These are phyloP conservation scores for Chymomyza costata DNA, from an alignment of 1,140 invertebrate genomes.

Conservation along the genomic window DNA sequence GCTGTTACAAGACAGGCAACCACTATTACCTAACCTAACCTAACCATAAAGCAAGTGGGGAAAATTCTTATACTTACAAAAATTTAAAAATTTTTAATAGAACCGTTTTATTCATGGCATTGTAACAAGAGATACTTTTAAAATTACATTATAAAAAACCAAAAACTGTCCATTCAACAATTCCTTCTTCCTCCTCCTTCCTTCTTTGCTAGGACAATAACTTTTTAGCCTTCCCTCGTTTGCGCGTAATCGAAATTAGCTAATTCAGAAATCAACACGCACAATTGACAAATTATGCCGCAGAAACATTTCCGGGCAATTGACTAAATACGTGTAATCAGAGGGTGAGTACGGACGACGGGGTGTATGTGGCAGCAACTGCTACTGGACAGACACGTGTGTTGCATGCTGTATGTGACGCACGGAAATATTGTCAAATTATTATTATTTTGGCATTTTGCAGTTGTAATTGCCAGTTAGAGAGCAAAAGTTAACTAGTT, in stretches of 20 bases:
- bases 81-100: too few relatives aligned
- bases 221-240: too few relatives aligned
- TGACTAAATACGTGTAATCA: constrained; percentile 47
- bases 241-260: constrained; percentile 72
- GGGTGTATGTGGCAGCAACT: background rate
- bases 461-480: constrained; percentile 22
- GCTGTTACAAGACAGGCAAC: too few relatives aligned
- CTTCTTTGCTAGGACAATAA: too few relatives aligned
- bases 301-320: constrained; percentile 69
- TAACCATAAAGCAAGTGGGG: too few relatives aligned
- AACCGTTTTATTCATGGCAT: too few relatives aligned
- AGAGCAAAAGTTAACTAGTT: constrained; percentile 49
- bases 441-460: constrained; percentile 37
- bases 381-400: constrained; percentile 39
- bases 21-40: too few relatives aligned
- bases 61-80: too few relatives aligned
- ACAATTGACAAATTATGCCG: constrained; percentile 72
- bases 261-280: constrained; percentile 72
- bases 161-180: too few relatives aligned
- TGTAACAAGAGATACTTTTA: too few relatives aligned
- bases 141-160: too few relatives aligned
- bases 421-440: constrained; percentile 57
- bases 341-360: constrained; percentile 11
- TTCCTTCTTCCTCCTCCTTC: too few relatives aligned
- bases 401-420: background rate